Conservation (phyloP, 2,113 vertebrate species). For the Raja brachyura region DNA sequence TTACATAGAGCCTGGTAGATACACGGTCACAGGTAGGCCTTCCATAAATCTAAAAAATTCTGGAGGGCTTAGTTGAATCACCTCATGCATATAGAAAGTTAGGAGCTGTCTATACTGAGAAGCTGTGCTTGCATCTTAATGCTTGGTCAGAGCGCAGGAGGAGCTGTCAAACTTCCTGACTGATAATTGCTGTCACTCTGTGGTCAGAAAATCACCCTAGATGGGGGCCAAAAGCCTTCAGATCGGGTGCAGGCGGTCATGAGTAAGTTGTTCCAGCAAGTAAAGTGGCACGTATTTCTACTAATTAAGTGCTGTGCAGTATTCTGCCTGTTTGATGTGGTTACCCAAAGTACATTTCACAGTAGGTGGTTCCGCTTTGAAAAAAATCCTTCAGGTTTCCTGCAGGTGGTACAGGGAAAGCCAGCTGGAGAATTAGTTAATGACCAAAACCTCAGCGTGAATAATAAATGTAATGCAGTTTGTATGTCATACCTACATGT, state of each 20-base stretch:
- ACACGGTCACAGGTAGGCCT: background rate
- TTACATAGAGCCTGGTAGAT: too few species aligned
- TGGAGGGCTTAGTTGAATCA: background rate
- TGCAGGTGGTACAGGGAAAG: slow-evolving; percentile 13
- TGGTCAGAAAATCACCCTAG: background rate
- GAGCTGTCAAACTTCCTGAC: background rate
- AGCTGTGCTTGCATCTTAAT: background rate
- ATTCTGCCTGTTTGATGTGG: slow-evolving; percentile 20
- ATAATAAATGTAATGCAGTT: slow-evolving; percentile 15
- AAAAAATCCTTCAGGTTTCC: background rate
- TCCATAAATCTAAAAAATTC: background rate
- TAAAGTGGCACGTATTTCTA: background rate
- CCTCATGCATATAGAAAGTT: background rate
- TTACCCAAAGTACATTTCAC: slow-evolving; percentile 8
- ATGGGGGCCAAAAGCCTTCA: too few species aligned
- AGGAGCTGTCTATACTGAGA: background rate
- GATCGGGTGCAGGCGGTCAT: background rate
- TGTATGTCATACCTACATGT: slow-evolving; percentile 21
- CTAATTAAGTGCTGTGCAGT: slow-evolving; percentile 7
- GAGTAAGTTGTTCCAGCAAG: background rate
- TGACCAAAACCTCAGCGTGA: slow-evolving; percentile 16
- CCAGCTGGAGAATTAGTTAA: slow-evolving; percentile 27
- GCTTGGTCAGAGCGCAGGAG: background rate
- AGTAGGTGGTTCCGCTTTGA: background rate
- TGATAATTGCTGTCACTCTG: background rate